These are phyloP conservation scores for Gymnosoma rotundatum DNA, from an alignment of 2,888 invertebrate genomes.

Conservation along the genomic window DNA sequence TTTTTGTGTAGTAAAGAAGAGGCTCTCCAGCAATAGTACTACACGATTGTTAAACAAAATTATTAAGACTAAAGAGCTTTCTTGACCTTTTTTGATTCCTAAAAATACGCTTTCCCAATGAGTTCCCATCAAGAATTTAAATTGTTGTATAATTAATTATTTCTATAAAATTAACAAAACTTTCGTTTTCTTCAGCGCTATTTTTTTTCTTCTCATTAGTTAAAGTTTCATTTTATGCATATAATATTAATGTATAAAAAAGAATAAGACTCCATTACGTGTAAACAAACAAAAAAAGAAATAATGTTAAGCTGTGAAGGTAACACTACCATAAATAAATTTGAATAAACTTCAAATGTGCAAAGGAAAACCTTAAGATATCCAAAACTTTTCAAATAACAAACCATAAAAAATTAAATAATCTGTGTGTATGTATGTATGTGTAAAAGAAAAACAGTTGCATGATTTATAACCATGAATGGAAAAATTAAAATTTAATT, in stretches of 20 bases:
- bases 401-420: constrained; percentile 18
- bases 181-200: neutral
- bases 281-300: constrained; percentile 10
- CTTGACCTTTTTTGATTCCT: too few relatives aligned
- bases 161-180: too few relatives aligned
- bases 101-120: too few relatives aligned
- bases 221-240: constrained; percentile 18
- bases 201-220: constrained; percentile 20
- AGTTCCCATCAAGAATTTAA: too few relatives aligned
- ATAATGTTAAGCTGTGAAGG: constrained; percentile 20
- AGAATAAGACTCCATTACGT: neutral
- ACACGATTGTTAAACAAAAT: too few relatives aligned
- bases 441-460: constrained; percentile 44
- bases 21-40: too few relatives aligned
- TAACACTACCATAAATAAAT: constrained; percentile 7
- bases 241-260: neutral
- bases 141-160: too few relatives aligned
- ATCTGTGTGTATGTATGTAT: neutral
- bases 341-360: constrained; percentile 47
- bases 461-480: constrained; percentile 62
- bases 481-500: constrained; percentile 14
- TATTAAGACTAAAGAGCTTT: too few relatives aligned
- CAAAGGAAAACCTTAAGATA: constrained; percentile 35
- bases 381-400: constrained; percentile 61
- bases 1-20: too few relatives aligned